Base-by-base conservation (phyloP, 2,888 invertebrate genomes). In the Abrostola triplasia region DNA sequence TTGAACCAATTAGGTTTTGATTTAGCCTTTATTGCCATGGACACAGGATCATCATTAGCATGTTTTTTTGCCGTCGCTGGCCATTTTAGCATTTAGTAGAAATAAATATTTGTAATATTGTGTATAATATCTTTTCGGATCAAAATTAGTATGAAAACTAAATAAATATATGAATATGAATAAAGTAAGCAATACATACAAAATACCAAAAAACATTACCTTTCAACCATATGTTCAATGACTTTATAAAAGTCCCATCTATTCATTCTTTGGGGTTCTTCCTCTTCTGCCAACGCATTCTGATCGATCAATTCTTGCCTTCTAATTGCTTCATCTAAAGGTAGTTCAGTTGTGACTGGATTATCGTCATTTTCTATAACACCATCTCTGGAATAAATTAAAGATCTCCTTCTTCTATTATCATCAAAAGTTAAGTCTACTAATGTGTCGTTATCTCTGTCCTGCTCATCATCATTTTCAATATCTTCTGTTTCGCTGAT, bases 171-270 rank as follows among this genome's bases (percentile, higher is more conserved):
- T n/a, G n/a, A n/a, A n/a, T n/a, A n/a, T n/a, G n/a, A n/a, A n/a
- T n/a, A n/a, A n/a, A 42, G 54, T 54, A 55, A 73, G 71, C 37
- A 50, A 52, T 38, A 40, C 9, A 53, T 37, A 35, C 40, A 44
- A 53, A 64, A 44, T 5, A 60, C 37, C 40, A 53, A 35, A 42
- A 36, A 36, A 12, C 52, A 54, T 84, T 88, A 96, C 96, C 95
- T 94, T 81, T 95, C 94, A 41, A 94, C 93, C 87, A 96, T 95
- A 52, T 95, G 94, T 73, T 96, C 96, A 24, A 97, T 84, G 42
- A 95, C 90, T 86, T 95, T 96, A 86, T 97, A 97, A 70, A 97
- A 94, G 78, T 95, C 95, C 96, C 96, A 97, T 83, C 96, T 88
- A 59, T 94, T 94, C 91, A 94, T 93, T 78, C 90, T 87, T 62